Evolutionary conservation across 2,113 vertebrate species (phyloP).

Genomic region (Bubo blakistoni): DNA sequence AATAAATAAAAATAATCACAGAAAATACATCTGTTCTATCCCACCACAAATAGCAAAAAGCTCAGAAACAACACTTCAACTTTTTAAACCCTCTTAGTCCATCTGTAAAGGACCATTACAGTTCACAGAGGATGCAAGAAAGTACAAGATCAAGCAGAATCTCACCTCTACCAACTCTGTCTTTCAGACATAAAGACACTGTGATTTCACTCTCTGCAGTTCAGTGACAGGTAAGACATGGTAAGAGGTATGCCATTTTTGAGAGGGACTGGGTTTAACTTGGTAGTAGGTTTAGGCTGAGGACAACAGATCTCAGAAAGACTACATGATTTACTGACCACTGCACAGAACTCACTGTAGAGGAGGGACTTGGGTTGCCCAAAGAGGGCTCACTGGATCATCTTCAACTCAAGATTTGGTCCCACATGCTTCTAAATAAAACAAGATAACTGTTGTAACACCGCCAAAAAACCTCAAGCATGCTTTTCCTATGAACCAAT

Average conservation of each 20-base stretch:
- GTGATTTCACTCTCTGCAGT: neutral
- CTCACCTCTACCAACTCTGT: neutral
- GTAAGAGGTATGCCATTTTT: neutral
- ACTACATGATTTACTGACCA: neutral
- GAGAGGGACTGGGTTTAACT: neutral
- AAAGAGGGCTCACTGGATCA: neutral
- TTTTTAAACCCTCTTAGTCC: neutral
- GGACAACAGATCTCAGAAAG: neutral
- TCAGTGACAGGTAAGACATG: rapidly evolving
- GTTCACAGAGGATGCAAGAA: neutral
- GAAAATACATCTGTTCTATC: neutral
- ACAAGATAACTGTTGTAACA: neutral
- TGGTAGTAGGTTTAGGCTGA: neutral
- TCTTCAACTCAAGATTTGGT: neutral
- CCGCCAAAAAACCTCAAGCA: neutral
- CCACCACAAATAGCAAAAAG: neutral
- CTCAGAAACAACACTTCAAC: neutral
- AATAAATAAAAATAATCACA: neutral
- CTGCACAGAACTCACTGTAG: neutral
- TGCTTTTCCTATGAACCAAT: neutral
- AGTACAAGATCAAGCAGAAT: neutral
- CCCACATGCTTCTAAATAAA: neutral
- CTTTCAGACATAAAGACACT: neutral
- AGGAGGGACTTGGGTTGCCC: neutral
- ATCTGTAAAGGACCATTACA: neutral